Evolutionary conservation across 1,140 invertebrate genomes (phyloP).

Genomic region (Lucilia cuprina): DNA sequence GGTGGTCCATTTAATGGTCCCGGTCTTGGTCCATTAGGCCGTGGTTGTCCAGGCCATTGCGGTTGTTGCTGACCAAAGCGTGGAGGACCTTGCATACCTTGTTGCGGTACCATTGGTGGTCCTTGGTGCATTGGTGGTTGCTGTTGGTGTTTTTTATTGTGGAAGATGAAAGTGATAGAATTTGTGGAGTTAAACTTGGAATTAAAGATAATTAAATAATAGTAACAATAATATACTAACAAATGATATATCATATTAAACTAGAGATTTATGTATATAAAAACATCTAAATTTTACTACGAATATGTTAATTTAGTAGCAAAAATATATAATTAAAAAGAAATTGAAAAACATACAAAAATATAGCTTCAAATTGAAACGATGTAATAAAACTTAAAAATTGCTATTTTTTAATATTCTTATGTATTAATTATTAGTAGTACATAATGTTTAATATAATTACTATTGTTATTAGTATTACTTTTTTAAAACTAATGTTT

Average conservation of each 20-base stretch:
- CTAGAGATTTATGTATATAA: not conserved
- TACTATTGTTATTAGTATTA: too few species aligned
- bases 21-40: conserved; percentile 74
- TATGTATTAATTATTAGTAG: too few species aligned
- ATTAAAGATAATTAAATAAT: conserved; percentile 51
- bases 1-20: conserved; percentile 68
- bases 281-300: not conserved
- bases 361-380: too few species aligned
- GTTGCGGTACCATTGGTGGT: conserved; percentile 54
- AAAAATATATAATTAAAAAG: too few species aligned
- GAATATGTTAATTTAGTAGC: too few species aligned
- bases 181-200: conserved; percentile 48
- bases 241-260: not conserved
- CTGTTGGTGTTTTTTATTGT: conserved; percentile 48
- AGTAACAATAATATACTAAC: conserved; percentile 54
- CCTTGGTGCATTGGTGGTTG: conserved; percentile 61
- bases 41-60: conserved; percentile 67
- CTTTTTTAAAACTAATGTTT: too few species aligned
- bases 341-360: too few species aligned
- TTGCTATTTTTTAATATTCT: too few species aligned
- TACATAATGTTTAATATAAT: too few species aligned
- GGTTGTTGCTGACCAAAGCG: conserved; percentile 60
- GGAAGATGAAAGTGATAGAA: conserved; percentile 42
- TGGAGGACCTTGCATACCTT: conserved; percentile 65
- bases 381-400: too few species aligned